Evolutionary conservation across 2,797 vertebrate species (phyloP).

Genomic region (Epinephelus awoara): DNA sequence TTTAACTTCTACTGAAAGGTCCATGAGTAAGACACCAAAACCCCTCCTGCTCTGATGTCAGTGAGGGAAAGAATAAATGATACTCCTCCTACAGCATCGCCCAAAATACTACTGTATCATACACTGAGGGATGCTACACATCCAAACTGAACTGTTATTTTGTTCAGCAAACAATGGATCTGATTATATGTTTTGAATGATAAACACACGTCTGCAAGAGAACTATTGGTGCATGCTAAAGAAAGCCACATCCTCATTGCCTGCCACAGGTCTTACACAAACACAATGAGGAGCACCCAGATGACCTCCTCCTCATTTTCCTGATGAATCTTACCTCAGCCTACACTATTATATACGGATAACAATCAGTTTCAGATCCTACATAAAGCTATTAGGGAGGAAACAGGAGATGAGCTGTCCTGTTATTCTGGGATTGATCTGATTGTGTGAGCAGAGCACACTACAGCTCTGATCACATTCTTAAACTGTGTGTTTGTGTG

Average conservation of each 20-base stretch:
- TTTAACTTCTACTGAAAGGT: no score
- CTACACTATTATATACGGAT: conserved; percentile 20
- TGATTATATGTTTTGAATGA: not conserved
- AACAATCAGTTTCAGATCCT: conserved; percentile 10
- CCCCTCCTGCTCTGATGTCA: not conserved
- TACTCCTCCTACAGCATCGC: not conserved
- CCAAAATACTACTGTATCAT: not conserved
- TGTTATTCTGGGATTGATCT: conserved; percentile 46
- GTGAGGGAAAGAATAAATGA: not conserved
- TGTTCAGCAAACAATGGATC: not conserved
- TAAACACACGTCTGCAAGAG: conserved; percentile 12
- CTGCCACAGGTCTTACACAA: not conserved
- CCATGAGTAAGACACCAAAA: not conserved
- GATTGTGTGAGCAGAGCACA: conserved; percentile 34
- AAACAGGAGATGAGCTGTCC: conserved; percentile 47
- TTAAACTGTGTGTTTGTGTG: not conserved
- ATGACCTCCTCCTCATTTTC: not conserved
- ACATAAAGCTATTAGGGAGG: conserved; percentile 42
- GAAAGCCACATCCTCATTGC: not conserved
- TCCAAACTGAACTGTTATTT: not conserved
- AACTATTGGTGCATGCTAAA: not conserved
- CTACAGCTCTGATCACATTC: conserved; percentile 34
- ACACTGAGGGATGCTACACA: not conserved
- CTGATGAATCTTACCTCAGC: not conserved
- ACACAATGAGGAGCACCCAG: not conserved